Evolutionary conservation across 2,797 vertebrate species (phyloP).

Genomic region (Sebastes itinus): DNA sequence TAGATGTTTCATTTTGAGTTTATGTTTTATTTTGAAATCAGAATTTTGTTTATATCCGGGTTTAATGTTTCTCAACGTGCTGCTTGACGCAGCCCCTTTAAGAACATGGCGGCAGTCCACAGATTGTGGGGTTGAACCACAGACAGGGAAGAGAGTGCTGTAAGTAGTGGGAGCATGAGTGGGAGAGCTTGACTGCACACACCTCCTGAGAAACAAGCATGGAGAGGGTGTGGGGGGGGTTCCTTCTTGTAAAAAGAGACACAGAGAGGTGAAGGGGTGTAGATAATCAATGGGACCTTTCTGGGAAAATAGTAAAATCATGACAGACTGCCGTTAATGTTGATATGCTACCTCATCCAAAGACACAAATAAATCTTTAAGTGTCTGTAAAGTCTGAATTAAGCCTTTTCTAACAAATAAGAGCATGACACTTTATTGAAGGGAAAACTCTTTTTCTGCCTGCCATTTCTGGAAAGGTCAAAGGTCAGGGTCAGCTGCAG

Average conservation of each 20-base stretch:
- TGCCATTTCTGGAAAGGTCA: neutral
- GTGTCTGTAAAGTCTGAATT: neutral
- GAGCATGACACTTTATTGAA: neutral
- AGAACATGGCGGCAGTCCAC: conserved; percentile 78
- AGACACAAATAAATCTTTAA: neutral
- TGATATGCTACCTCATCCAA: neutral
- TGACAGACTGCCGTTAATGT: neutral
- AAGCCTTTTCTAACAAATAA: neutral
- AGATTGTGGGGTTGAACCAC: conserved; percentile 1
- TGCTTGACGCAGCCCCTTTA: conserved; percentile 22
- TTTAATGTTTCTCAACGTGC: neutral
- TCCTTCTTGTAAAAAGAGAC: neutral
- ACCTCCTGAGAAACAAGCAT: neutral
- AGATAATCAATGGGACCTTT: neutral
- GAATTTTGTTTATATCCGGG: conserved; percentile 4
- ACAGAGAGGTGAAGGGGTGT: neutral
- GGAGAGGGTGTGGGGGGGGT: neutral
- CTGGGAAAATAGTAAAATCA: neutral
- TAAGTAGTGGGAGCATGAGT: conserved; percentile 20
- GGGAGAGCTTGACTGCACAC: conserved; percentile 17
- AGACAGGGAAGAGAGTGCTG: conserved; percentile 8
- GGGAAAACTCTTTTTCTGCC: neutral
- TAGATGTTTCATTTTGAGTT: neutral
- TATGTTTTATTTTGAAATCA: conserved; percentile 62
- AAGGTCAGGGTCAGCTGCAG: neutral